These are phyloP conservation scores for Danio jaintianensis DNA, from an alignment of 2,797 vertebrate species.

Conservation along the genomic window DNA sequence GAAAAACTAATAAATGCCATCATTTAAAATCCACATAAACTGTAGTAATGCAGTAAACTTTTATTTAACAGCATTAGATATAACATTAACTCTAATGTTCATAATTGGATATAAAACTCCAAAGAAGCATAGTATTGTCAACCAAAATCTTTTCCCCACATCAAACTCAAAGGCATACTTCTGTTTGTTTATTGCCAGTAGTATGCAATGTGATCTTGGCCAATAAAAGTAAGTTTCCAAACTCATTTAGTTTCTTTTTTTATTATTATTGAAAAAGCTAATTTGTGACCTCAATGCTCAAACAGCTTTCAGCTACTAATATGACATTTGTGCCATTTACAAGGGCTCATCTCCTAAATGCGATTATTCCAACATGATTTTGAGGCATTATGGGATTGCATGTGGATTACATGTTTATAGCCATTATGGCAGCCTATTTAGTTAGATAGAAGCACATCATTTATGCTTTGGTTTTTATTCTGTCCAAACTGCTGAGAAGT, in stretches of 20 bases:
- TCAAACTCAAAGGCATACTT: too few relatives aligned
- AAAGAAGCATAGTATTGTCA: too few relatives aligned
- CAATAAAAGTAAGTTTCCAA: not conserved
- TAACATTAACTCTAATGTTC: too few relatives aligned
- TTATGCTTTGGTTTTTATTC: not conserved
- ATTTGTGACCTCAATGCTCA: not conserved
- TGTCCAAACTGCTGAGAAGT: constrained; percentile 14
- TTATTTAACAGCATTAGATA: too few relatives aligned
- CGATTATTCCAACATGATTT: not conserved
- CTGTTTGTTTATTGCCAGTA: too few relatives aligned
- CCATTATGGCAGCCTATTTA: not conserved
- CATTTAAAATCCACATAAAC: too few relatives aligned
- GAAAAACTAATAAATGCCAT: too few relatives aligned
- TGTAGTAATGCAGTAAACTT: too few relatives aligned
- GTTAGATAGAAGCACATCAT: not conserved
- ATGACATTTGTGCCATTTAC: not conserved
- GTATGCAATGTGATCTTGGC: too few relatives aligned
- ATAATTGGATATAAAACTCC: too few relatives aligned
- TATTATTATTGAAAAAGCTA: not conserved
- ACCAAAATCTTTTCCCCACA: too few relatives aligned
- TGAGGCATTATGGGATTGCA: constrained; percentile 12
- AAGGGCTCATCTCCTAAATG: not conserved
- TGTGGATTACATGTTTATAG: not conserved
- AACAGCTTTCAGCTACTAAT: not conserved
- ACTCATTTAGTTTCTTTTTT: not conserved